phyloP scores from a whole-genome alignment of 2,797 vertebrate genomes.

The Thalassophryne amazonica region DNA sequence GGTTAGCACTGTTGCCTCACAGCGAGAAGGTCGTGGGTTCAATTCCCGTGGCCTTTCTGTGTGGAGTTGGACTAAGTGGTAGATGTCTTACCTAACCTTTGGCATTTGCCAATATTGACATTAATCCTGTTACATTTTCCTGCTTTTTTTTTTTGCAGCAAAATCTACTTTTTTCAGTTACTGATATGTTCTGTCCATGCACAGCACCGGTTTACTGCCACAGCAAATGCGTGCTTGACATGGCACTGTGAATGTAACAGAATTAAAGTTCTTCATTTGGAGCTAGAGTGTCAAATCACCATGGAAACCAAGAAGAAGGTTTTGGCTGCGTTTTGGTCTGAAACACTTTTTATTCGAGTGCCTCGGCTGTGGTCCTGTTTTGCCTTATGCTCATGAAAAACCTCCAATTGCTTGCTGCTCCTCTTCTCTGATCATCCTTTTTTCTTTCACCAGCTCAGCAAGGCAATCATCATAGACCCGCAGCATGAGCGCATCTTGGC shows the following conservation, averaged over 20 bases:
- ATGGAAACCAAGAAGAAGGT: conserved; percentile 61
- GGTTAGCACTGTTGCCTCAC: too few species aligned
- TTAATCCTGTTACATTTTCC: too few species aligned
- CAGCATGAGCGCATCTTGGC: conserved; percentile 42
- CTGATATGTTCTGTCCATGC: too few species aligned
- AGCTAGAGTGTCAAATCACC: conserved; percentile 44
- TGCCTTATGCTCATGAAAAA: conserved; percentile 25
- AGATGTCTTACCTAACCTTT: too few species aligned
- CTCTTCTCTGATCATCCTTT: conserved; percentile 34
- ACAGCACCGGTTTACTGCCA: too few species aligned
- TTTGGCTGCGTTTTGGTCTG: conserved; percentile 44
- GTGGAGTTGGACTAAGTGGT: too few species aligned
- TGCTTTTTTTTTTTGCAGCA: too few species aligned
- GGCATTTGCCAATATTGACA: too few species aligned
- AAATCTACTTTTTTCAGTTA: too few species aligned
- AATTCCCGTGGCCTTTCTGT: too few species aligned
- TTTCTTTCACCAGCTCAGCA: conserved; percentile 17
- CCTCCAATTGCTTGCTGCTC: conserved; percentile 15
- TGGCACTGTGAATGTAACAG: conserved; percentile 42
- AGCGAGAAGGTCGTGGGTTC: too few species aligned
- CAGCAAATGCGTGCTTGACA: conserved; percentile 40
- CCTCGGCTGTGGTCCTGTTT: conserved; percentile 4
- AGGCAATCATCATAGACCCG: conserved; percentile 56
- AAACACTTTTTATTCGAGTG: conserved; percentile 39
- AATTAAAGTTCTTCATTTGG: conserved; percentile 48